Percentiles rank a stretch among this genome's conserved stretches.
These are phyloP conservation scores for Phymorhynchus buccinoides DNA, from an alignment of 1,140 invertebrate species.

Conservation along the genomic window DNA sequence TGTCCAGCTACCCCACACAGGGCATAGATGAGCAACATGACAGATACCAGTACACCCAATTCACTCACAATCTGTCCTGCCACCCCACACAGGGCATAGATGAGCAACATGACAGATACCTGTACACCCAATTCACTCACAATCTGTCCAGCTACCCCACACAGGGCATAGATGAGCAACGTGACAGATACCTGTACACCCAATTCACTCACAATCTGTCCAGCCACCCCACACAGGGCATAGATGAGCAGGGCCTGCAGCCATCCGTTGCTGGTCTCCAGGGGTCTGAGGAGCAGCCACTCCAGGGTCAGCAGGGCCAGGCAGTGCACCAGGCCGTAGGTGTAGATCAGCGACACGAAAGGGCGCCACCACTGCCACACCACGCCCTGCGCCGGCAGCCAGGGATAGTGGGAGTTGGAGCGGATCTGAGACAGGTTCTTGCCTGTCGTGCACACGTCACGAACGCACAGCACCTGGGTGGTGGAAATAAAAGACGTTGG, in stretches of 20 bases:
- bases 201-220: slow-evolving; percentile 58
- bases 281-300: slow-evolving; percentile 53
- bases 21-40: too few species aligned
- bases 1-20: too few species aligned
- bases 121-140: too few species aligned
- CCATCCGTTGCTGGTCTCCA: slow-evolving; percentile 66
- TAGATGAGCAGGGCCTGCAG: slow-evolving; percentile 61
- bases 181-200: too few species aligned
- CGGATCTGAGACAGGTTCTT: not conserved
- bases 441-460: slow-evolving; percentile 52
- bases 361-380: slow-evolving; percentile 63
- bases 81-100: too few species aligned
- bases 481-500: too few species aligned
- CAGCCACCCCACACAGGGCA: slow-evolving; percentile 49
- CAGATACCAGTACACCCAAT: too few species aligned
- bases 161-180: slow-evolving; percentile 55
- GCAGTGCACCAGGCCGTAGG: slow-evolving; percentile 63
- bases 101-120: too few species aligned
- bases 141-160: slow-evolving; percentile 56
- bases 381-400: slow-evolving; percentile 47
- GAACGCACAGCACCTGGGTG: slow-evolving; percentile 62
- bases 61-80: too few species aligned
- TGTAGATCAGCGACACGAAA: slow-evolving; percentile 56
- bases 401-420: slow-evolving; percentile 45
- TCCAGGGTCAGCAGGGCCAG: slow-evolving; percentile 50